Base-by-base conservation (phyloP, 2,113 vertebrate species). In the pig (Sus scrofa) region DNA sequence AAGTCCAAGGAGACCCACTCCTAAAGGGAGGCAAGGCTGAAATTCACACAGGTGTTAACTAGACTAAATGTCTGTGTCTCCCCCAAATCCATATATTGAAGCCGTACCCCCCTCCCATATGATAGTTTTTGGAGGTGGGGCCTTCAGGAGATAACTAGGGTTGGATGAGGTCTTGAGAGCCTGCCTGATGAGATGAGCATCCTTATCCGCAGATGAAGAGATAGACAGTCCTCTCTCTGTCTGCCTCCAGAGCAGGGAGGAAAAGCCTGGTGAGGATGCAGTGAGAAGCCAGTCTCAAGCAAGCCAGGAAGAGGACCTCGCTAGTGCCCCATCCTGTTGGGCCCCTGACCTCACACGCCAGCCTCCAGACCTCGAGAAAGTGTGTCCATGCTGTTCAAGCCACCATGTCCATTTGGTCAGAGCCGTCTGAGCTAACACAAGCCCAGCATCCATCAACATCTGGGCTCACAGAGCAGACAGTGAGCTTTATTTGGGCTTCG, bases 271-370 rank as follows among this genome's bases (percentile, higher is more conserved):
- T n/a, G 37, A 78, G n/a, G 67, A 37, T 11, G 44, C 4, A 58
- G 12, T 11, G 12, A 89, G 32, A 68, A 60, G 7, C 14, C 6
- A 24, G 32, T 56, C 20, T 2, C 79, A 68, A 54, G 34, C 20
- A 27, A 77, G 44, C 54, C 27, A 37, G 34, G n/a, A 83, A 70
- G 56, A 7, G 37, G 6, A 19, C 32, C 50, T 37, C 10, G 12
- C 16, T 8, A 37, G 32, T 37, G 22, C 16, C 71, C 6, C 0
- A 0, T n/a, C 7, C 0, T 68, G 7, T 3, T 6, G 18, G 22
- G 16, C 3, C 16, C 7, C 2, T 60, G 7, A 54, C 19, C 52
- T 56, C 26, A 6, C 30, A 50, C 10, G 68, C 60, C 16, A 24
- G 58, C 12, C 27, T 83, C 68, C n/a, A 11, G 32, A 77, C 27